phyloP scores from a whole-genome alignment of 2,888 invertebrate species.

The Allophyes oxyacanthae region DNA sequence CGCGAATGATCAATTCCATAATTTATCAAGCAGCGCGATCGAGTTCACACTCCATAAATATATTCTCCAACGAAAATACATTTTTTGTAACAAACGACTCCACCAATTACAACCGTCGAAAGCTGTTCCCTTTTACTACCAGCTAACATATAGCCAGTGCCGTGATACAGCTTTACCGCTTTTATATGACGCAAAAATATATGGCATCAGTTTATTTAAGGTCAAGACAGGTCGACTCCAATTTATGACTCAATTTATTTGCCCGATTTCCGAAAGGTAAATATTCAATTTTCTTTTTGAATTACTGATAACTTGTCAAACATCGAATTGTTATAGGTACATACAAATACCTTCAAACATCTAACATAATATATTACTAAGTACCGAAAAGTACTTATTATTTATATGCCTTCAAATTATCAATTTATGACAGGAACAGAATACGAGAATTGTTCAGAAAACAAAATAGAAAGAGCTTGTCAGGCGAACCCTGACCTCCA shows the following conservation, averaged over 20 bases:
- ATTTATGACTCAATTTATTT: conserved; percentile 37
- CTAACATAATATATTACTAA: no score
- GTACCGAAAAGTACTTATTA: no score
- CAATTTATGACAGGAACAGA: no score
- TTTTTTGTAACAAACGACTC: conserved; percentile 65
- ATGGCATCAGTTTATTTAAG: conserved; percentile 29
- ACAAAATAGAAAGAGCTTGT: not conserved
- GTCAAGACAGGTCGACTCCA: conserved; percentile 26
- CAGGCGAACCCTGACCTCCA: no score
- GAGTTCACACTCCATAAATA: conserved; percentile 43
- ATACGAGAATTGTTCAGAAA: not conserved
- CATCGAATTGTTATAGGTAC: no score
- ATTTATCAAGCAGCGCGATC: conserved; percentile 65
- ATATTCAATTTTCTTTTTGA: conserved; percentile 1
- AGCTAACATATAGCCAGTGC: conserved; percentile 9
- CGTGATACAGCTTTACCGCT: conserved; percentile 33
- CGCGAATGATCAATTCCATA: conserved; percentile 64
- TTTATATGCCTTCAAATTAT: no score
- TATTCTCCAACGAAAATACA: conserved; percentile 59
- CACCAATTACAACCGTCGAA: conserved; percentile 29
- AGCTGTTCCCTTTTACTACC: conserved; percentile 22
- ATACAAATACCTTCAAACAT: no score
- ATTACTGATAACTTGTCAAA: no score
- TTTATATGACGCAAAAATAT: conserved; percentile 33
- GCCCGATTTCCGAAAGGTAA: conserved; percentile 27